Evolutionary conservation across 30 jellyfish, hydroid and myxozoan genomes (phyloP).

Genomic region (Hydractinia echinata): DNA sequence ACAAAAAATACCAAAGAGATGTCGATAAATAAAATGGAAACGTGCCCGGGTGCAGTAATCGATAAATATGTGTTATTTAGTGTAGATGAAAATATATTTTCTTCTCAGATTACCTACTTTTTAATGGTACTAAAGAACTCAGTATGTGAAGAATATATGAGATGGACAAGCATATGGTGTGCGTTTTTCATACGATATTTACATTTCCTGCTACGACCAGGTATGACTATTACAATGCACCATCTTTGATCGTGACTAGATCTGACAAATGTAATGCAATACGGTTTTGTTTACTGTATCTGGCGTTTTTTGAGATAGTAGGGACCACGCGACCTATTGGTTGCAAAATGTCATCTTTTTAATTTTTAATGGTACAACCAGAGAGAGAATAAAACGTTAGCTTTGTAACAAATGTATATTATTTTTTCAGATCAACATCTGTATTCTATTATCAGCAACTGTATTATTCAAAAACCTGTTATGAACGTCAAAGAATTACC

Average conservation of each 20-base stretch:
- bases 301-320: too few species aligned
- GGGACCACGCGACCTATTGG: too few species aligned
- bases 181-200: slow-evolving; percentile 48
- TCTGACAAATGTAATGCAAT: not conserved
- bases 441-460: slow-evolving; percentile 59
- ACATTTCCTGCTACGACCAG: slow-evolving; percentile 57
- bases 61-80: not conserved
- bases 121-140: slow-evolving; percentile 54
- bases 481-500: slow-evolving; percentile 54
- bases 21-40: too few species aligned
- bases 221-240: slow-evolving; percentile 13
- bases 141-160: slow-evolving; percentile 47
- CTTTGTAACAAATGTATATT: not conserved
- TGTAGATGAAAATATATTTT: not conserved
- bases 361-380: not conserved
- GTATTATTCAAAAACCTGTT: slow-evolving; percentile 47
- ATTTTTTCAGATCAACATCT: slow-evolving; percentile 54
- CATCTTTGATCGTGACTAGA: not conserved
- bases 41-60: too few species aligned
- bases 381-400: not conserved
- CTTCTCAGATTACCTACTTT: slow-evolving; percentile 44
- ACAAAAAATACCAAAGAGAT: too few species aligned
- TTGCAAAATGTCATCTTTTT: not conserved
- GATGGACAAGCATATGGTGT: slow-evolving; percentile 43
- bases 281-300: not conserved